Evolutionary conservation across 1,140 invertebrate genomes (phyloP), one percentile per base, ranked within the genome.

Genomic region (Aphidius gifuensis): DNA sequence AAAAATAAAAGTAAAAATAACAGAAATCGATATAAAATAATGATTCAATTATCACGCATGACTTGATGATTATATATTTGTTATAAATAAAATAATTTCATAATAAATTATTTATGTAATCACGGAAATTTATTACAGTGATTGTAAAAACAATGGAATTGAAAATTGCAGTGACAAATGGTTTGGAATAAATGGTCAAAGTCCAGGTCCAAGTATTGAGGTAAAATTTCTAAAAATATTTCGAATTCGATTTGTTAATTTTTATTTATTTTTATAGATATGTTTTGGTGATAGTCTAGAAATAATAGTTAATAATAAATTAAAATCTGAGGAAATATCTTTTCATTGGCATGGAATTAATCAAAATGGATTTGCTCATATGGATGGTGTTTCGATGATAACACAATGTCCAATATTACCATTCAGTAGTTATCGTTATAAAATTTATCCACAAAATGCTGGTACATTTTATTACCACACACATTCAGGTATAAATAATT

Each of bases 171-270:
- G 45, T 47, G 48, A 48, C 3, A 5, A 11, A 9, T 5, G 39
- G 6, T 32, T 57, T 5, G 21, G 60, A 1, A 85, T 94, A 16
- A 94, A 95, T 76, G 85, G 92, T 61, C 87, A 87, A 80, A 85
- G 94, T 78, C 93, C 93, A 2, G 92, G 92, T 53, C 92, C 93
- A n/a, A 73, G 82, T 6, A 88, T 96, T 60, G 87, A 94, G 81
- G 91, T 62, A 55, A 39, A 4, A 7, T 4, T 32, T 5, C 1
- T 8, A 7, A 7, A 21, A 50, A 16, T 90, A 78, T 80, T 45
- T n/a, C 46, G 50, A 16, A 54, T n/a, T 40, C 7, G 9, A 45
- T 54, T 55, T 50, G 3, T 39, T 39, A 53, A 58, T 16, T 0
- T 16, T 21, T 42, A 47, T 42, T 50, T 9, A 44, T 54, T 46